Percentiles rank a stretch among this genome's conserved stretches.
These are phyloP conservation scores for Apocheima hispidaria DNA, from an alignment of 2,888 invertebrate species.

Conservation along the genomic window DNA sequence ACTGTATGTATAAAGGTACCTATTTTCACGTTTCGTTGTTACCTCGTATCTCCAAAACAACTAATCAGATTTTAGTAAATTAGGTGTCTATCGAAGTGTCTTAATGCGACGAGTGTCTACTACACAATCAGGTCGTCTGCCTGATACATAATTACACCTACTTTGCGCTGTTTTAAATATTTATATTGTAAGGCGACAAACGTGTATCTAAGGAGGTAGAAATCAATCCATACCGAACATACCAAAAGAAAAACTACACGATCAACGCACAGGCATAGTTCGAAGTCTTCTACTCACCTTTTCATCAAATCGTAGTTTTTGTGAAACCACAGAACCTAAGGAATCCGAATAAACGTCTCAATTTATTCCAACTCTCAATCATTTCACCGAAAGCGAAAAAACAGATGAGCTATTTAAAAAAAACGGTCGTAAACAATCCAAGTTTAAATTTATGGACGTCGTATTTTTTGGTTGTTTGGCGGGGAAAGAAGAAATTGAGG, in stretches of 20 bases:
- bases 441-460: conserved; percentile 54
- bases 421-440: conserved; percentile 54
- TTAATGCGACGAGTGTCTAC: too few species aligned
- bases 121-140: too few species aligned
- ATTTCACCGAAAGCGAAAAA: conserved; percentile 42
- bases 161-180: too few species aligned
- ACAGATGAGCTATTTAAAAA: conserved; percentile 50
- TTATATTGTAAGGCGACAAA: too few species aligned
- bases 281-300: conserved; percentile 6
- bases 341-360: conserved; percentile 46
- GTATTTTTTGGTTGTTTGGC: conserved; percentile 50
- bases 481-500: conserved; percentile 40
- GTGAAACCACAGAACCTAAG: conserved; percentile 26
- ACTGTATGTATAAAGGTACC: too few species aligned
- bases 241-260: conserved; percentile 36
- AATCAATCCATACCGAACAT: not conserved
- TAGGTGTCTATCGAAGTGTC: too few species aligned
- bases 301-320: conserved; percentile 42
- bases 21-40: too few species aligned
- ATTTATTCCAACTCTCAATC: conserved; percentile 43
- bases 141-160: too few species aligned
- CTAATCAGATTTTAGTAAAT: too few species aligned
- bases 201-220: too few species aligned
- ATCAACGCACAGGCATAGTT: conserved; percentile 46
- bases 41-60: too few species aligned